These are phyloP conservation scores for Xyrichtys novacula DNA, from an alignment of 2,797 vertebrate genomes.

Conservation along the genomic window DNA sequence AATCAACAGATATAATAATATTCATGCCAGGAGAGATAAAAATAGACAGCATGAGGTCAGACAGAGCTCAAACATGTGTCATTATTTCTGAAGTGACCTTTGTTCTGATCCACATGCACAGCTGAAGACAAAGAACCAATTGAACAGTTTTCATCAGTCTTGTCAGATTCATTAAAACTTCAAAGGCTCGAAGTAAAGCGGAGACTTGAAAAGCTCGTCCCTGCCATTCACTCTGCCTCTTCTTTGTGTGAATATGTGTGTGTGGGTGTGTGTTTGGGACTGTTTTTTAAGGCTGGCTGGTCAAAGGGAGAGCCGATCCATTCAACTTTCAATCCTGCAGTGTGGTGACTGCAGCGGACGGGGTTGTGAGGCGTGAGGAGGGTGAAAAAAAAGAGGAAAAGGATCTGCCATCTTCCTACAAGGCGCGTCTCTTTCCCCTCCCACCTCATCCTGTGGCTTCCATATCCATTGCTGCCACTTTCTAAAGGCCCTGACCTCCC, in stretches of 20 bases:
- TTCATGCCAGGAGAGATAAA: not conserved
- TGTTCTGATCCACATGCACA: slow-evolving; percentile 11
- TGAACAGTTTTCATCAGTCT: slow-evolving; percentile 38
- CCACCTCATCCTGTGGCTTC: slow-evolving; percentile 31
- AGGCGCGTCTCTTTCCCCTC: slow-evolving; percentile 27
- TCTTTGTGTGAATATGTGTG: slow-evolving; percentile 15
- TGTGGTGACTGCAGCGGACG: slow-evolving; percentile 15
- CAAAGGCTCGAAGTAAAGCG: slow-evolving; percentile 51
- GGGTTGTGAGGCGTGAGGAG: slow-evolving; percentile 39
- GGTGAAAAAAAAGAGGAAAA: slow-evolving; percentile 62
- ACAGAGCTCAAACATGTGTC: slow-evolving; percentile 5
- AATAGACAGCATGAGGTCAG: slow-evolving; percentile 21
- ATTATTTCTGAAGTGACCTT: slow-evolving; percentile 15
- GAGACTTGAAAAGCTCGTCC: slow-evolving; percentile 53
- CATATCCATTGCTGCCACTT: slow-evolving; percentile 55
- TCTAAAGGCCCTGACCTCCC: slow-evolving; percentile 66
- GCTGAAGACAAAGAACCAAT: slow-evolving; percentile 46
- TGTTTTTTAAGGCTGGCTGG: slow-evolving; percentile 61
- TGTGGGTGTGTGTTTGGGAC: slow-evolving; percentile 46
- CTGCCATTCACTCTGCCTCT: slow-evolving; percentile 54
- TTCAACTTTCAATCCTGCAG: slow-evolving; percentile 55
- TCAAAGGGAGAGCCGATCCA: slow-evolving; percentile 62
- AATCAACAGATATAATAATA: not conserved
- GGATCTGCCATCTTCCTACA: slow-evolving; percentile 54
- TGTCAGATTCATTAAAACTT: slow-evolving; percentile 63